Evolutionary conservation across 2,113 vertebrate genomes (phyloP).

Genomic region (Monopterus albus): DNA sequence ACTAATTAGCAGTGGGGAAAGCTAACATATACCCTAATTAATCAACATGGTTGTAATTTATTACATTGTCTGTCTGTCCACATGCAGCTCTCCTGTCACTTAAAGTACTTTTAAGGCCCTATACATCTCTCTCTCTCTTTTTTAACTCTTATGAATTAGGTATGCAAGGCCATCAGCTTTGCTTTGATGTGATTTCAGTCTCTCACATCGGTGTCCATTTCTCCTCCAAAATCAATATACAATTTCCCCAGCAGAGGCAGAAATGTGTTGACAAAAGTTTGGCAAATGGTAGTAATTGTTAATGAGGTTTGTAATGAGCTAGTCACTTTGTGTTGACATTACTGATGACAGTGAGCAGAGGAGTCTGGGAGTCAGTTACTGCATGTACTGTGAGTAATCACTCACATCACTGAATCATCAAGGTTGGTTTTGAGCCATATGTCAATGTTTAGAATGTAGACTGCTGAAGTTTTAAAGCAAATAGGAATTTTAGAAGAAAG

Average conservation of each 20-base stretch:
- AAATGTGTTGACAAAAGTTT: slow-evolving; percentile 14
- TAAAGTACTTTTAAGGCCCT: not conserved
- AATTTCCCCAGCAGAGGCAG: slow-evolving; percentile 10
- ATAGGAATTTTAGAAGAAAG: not conserved
- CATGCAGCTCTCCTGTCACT: not conserved
- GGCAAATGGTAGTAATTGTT: slow-evolving; percentile 37
- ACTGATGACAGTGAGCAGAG: slow-evolving; percentile 38
- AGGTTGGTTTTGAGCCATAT: not conserved
- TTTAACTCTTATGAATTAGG: not conserved
- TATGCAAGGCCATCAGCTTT: not conserved
- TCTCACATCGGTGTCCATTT: not conserved
- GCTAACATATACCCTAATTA: slow-evolving; percentile 7
- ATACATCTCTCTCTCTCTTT: fast-evolving
- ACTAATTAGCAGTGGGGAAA: slow-evolving; percentile 28
- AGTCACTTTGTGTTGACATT: slow-evolving; percentile 38
- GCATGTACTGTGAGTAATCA: slow-evolving; percentile 32
- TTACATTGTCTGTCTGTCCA: no score
- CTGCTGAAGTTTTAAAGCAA: not conserved
- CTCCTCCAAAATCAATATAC: slow-evolving; percentile 5
- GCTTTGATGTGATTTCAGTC: not conserved
- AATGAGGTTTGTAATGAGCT: slow-evolving; percentile 59
- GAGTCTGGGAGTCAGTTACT: slow-evolving; percentile 33
- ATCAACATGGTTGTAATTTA: no score
- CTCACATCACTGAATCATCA: not conserved
- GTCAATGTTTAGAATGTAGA: not conserved